Evolutionary conservation across 2,888 invertebrate species (phyloP), one percentile per base, ranked within the genome.

Genomic region (Brachyptera putata): DNA sequence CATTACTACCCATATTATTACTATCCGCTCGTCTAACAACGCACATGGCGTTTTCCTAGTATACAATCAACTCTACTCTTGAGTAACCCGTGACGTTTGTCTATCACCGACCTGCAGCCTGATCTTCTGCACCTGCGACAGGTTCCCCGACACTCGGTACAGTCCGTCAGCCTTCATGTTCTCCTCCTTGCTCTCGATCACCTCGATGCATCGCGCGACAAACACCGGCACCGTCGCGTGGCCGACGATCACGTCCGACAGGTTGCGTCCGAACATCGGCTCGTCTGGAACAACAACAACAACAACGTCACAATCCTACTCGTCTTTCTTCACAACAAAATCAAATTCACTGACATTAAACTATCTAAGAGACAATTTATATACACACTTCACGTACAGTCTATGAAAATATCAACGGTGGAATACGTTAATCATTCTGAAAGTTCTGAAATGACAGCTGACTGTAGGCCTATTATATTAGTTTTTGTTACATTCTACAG

Each of bases 61-160:
- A n/a, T n/a, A n/a, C n/a, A n/a, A n/a, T n/a, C n/a, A n/a, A n/a
- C n/a, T n/a, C n/a, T n/a, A n/a, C n/a, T n/a, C n/a, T n/a, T n/a
- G n/a, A n/a, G n/a, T n/a, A n/a, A n/a, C n/a, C n/a, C n/a, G n/a
- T n/a, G n/a, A n/a, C n/a, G n/a, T n/a, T n/a, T n/a, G n/a, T n/a
- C n/a, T n/a, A n/a, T n/a, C 5, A 67, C 83, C 83, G 30, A 93
- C 88, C 79, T 89, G 86, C 64, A 89, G 80, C 57, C 94, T 79
- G 63, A 95, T 87, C 75, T 89, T 92, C 77, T 94, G 94, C 61
- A 95, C 89, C 69, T 88, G 87, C 56, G 92, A 90, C 56, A 92
- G 79, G 76, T 97, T 97, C 21, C 96, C 97, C 61, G 91, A 93
- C 53, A 95, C 91, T 56, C 97, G 78, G 74, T 96, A 96, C 60